phyloP scores from a whole-genome alignment of 2,113 vertebrate species.

The Lampris megalopsis region DNA sequence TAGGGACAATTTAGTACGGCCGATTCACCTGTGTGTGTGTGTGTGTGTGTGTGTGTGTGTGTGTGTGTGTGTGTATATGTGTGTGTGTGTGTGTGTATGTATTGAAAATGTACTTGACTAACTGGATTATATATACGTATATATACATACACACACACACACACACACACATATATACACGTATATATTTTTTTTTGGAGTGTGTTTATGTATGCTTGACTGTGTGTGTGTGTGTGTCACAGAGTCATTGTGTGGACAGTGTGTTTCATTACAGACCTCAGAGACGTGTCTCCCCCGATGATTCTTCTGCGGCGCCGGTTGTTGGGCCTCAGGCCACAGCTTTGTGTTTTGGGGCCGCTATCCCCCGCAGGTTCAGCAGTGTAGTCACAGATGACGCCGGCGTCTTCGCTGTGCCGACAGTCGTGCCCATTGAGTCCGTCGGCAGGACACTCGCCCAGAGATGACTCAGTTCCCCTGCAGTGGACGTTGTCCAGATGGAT shows the following conservation, averaged over 20 bases:
- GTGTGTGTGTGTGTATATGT: slow-evolving; percentile 5
- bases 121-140: too few species aligned
- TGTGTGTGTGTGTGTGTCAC: not conserved
- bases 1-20: too few species aligned
- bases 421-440: slow-evolving; percentile 71
- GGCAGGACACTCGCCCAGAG: slow-evolving; percentile 77
- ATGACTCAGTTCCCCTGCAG: slow-evolving; percentile 83
- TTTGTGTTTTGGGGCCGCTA: slow-evolving; percentile 30
- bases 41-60: slow-evolving; percentile 1
- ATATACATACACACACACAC: too few species aligned
- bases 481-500: slow-evolving; percentile 85
- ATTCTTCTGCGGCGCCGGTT: slow-evolving; percentile 86
- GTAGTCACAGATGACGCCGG: slow-evolving; percentile 89
- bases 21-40: too few species aligned
- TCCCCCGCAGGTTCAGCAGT: slow-evolving; percentile 71
- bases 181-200: not conserved
- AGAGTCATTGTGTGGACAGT: not conserved
- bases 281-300: slow-evolving; percentile 88
- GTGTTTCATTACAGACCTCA: slow-evolving; percentile 75
- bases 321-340: slow-evolving; percentile 74
- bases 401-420: slow-evolving; percentile 88
- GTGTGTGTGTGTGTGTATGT: not conserved
- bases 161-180: too few species aligned
- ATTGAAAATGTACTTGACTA: too few species aligned
- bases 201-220: not conserved